Conservation (phyloP, 2,888 invertebrate species). For the Pteria penguin region DNA sequence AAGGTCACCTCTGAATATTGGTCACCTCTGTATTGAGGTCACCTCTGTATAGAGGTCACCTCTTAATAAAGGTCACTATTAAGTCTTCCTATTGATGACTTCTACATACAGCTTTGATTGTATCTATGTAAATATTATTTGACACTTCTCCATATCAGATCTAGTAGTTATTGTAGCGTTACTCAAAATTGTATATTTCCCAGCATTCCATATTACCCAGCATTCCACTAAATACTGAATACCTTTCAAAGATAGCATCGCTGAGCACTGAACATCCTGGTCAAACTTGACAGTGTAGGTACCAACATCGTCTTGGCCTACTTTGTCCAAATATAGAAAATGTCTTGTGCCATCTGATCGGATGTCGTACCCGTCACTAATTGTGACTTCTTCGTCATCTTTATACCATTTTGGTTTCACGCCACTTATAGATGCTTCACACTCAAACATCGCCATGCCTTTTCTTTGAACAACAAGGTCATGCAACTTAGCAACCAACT, state of each 20-base stretch:
- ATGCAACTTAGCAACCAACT: constrained; percentile 64
- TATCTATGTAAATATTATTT: no score
- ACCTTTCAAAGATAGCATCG: constrained; percentile 59
- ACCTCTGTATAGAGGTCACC: no score
- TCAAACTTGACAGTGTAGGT: constrained; percentile 69
- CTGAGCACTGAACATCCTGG: constrained; percentile 59
- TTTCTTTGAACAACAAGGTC: constrained; percentile 61
- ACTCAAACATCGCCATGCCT: constrained; percentile 88
- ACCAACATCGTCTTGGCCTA: constrained; percentile 70
- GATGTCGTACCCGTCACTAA: constrained; percentile 89
- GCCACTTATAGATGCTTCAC: constrained; percentile 96
- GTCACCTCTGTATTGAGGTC: no score
- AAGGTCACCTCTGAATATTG: no score
- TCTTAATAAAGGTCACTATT: no score
- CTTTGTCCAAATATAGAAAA: constrained; percentile 68
- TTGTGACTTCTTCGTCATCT: constrained; percentile 87
- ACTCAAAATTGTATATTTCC: no score
- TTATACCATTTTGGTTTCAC: constrained; percentile 94
- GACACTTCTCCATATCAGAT: no score
- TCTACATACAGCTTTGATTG: no score
- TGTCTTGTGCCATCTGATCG: constrained; percentile 85
- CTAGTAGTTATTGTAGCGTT: no score
- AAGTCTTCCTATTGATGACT: no score
- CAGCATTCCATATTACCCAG: no score
- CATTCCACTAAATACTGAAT: no score